A percentile compares a stretch with the other conserved stretches of the same genome.
Conservation (phyloP, 2,797 vertebrate species). For the Squalus acanthias region DNA sequence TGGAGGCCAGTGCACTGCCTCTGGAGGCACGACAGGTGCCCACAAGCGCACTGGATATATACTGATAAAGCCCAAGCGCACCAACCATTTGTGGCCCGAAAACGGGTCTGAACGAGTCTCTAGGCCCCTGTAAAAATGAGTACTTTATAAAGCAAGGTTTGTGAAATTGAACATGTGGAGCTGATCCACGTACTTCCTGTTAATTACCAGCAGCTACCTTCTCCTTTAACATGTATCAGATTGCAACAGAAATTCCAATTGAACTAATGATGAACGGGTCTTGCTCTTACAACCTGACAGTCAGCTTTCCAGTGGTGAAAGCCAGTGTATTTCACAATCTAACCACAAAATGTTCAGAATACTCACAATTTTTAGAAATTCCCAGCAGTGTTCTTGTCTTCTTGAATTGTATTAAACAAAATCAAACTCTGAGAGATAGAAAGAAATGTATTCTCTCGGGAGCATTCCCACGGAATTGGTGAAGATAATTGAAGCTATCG, state of each 20-base stretch:
- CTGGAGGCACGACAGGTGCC: neutral
- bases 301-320: neutral
- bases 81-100: neutral
- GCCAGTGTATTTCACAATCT: neutral
- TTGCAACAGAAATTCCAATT: constrained; percentile 24
- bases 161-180: neutral
- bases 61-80: neutral
- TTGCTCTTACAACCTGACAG: neutral
- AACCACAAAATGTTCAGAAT: neutral
- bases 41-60: neutral
- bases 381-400: neutral
- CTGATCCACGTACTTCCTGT: neutral
- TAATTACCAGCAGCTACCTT: neutral
- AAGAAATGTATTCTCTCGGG: neutral
- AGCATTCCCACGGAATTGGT: neutral
- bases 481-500: neutral
- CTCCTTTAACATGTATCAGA: neutral
- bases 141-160: neutral
- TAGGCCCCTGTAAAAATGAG: neutral
- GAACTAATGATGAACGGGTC: neutral
- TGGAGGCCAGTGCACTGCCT: neutral
- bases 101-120: neutral
- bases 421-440: neutral
- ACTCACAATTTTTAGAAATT: neutral
- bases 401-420: neutral